phyloP scores from a whole-genome alignment of 2,888 invertebrate genomes.

The Oeneis ivallda region DNA sequence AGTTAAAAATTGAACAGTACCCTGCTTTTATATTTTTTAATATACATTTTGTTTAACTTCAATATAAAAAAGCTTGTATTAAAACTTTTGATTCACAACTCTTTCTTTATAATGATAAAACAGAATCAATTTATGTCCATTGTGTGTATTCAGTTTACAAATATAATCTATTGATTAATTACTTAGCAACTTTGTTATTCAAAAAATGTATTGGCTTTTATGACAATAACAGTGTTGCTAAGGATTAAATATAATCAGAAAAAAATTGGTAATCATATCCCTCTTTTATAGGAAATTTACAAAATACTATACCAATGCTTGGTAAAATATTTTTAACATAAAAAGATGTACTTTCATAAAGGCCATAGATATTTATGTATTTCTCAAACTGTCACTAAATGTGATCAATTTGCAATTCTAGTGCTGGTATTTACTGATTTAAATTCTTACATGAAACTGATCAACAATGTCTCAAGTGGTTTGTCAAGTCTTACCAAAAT shows the following conservation, averaged over 20 bases:
- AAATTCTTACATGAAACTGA: constrained; percentile 42
- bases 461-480: constrained; percentile 51
- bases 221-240: no score
- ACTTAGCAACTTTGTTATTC: no score
- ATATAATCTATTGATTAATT: no score
- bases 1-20: neutral
- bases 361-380: neutral
- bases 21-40: neutral
- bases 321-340: neutral
- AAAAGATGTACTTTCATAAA: neutral
- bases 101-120: neutral
- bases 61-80: neutral
- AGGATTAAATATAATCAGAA: no score
- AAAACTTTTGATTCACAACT: neutral
- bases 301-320: neutral
- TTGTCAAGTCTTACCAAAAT: neutral
- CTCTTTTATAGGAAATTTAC: neutral
- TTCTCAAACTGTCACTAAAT: neutral
- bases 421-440: constrained; percentile 23
- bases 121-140: neutral
- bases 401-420: constrained; percentile 3
- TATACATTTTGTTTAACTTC: neutral
- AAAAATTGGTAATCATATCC: neutral
- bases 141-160: no score
- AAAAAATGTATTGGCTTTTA: no score